Percentiles rank a stretch among this genome's conserved stretches.
These are phyloP conservation scores for Scleropages formosus DNA, from an alignment of 2,797 vertebrate genomes.

Conservation along the genomic window DNA sequence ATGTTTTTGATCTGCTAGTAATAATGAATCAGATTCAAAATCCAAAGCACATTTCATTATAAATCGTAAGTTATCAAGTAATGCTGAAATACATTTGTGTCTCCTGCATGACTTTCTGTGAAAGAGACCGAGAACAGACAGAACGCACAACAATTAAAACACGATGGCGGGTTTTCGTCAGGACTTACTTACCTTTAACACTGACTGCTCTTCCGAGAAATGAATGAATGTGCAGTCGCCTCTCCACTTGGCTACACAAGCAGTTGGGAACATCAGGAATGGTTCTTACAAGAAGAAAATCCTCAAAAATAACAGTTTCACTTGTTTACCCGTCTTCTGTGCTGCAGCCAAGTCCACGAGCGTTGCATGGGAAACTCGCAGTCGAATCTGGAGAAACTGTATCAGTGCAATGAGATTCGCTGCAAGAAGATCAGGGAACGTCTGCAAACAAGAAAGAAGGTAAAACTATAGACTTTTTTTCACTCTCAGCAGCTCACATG, in stretches of 20 bases:
- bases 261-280: constrained; percentile 71
- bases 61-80: no score
- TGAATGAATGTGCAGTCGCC: constrained; percentile 78
- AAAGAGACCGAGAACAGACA: no score
- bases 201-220: constrained; percentile 83
- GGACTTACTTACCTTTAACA: constrained; percentile 90
- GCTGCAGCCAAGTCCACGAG: constrained; percentile 35
- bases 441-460: no score
- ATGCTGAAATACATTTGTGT: no score
- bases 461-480: neutral
- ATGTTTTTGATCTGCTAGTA: no score
- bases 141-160: no score
- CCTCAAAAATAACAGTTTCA: neutral
- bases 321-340: neutral
- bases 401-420: neutral
- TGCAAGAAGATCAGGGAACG: constrained; percentile 30
- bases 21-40: no score
- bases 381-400: constrained; percentile 23
- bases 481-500: no score
- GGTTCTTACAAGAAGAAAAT: constrained; percentile 47
- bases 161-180: neutral
- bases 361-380: constrained; percentile 41
- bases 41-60: no score
- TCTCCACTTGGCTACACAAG: constrained; percentile 90
- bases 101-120: no score